phyloP scores from a whole-genome alignment of 2,113 vertebrate species.

The Callaeas wilsoni region DNA sequence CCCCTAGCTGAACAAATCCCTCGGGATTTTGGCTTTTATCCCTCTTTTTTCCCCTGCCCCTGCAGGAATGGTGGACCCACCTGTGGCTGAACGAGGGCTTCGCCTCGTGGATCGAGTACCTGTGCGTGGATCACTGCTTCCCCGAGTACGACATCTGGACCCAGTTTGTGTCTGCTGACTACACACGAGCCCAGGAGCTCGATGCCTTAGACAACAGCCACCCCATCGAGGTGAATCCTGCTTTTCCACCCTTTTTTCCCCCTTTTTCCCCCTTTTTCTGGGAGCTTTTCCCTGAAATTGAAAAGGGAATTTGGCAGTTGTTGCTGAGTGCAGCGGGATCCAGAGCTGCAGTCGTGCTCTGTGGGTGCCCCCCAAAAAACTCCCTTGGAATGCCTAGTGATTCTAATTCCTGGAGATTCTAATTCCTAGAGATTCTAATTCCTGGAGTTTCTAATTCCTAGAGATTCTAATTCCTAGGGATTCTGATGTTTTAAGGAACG shows the following conservation, averaged over 20 bases:
- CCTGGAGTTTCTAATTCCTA: background rate
- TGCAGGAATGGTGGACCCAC: conserved; percentile 98
- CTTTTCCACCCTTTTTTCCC: accelerated
- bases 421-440: too few species aligned
- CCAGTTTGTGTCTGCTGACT: conserved; percentile 97
- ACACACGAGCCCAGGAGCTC: conserved; percentile 93
- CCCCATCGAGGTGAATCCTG: conserved; percentile 78
- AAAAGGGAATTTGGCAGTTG: background rate
- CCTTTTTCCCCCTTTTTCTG: accelerated
- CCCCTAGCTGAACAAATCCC: background rate
- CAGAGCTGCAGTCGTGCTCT: background rate
- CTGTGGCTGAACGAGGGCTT: conserved; percentile 99
- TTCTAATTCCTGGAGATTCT: background rate
- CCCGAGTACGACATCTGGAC: conserved; percentile 99
- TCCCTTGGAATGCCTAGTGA: background rate
- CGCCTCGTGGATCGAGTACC: conserved; percentile 98
- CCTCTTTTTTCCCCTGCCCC: background rate
- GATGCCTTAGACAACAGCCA: conserved; percentile 98
- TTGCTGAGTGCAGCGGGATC: background rate
- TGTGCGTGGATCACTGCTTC: conserved; percentile 98
- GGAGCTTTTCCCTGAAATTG: background rate
- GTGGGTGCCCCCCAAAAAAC: background rate
- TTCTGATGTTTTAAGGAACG: background rate
- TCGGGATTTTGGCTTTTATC: background rate
- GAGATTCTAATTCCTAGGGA: background rate